A percentile compares a stretch with the other conserved stretches of the same genome.
Conservation (phyloP, 2,888 invertebrate species). For the Selenia dentaria region DNA sequence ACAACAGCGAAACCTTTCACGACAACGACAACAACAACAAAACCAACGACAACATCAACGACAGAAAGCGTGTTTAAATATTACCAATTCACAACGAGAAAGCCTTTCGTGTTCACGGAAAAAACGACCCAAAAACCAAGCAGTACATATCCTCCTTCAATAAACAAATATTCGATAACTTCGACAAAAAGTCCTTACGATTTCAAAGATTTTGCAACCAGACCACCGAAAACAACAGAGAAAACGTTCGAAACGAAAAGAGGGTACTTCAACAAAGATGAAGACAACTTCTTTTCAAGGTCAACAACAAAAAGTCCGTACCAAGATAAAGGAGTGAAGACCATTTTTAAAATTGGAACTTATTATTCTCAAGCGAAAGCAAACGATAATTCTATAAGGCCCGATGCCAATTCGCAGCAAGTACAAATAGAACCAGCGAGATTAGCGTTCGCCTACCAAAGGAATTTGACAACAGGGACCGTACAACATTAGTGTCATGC, state of each 20-base stretch:
- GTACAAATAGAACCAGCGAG: constrained; percentile 77
- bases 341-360: constrained; percentile 76
- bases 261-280: constrained; percentile 70
- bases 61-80: constrained; percentile 54
- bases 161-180: constrained; percentile 72
- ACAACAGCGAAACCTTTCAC: constrained; percentile 46
- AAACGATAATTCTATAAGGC: constrained; percentile 75
- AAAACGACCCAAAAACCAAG: constrained; percentile 50
- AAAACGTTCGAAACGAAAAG: constrained; percentile 45
- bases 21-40: constrained; percentile 45
- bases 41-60: constrained; percentile 51
- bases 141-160: constrained; percentile 52
- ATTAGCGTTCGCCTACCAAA: constrained; percentile 66
- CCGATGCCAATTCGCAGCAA: constrained; percentile 78
- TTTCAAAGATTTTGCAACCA: constrained; percentile 75
- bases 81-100: constrained; percentile 55
- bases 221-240: constrained; percentile 45
- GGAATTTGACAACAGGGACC: constrained; percentile 68
- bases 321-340: constrained; percentile 65
- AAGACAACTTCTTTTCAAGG: constrained; percentile 63
- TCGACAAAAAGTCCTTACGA: constrained; percentile 85
- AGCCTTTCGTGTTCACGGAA: constrained; percentile 50
- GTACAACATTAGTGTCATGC: constrained; percentile 64
- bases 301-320: constrained; percentile 83
- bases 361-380: constrained; percentile 74